Percentiles rank a stretch among this genome's conserved stretches.
Evolutionary conservation across 2,888 invertebrate genomes (phyloP).

Genomic region (Amitus sp.): DNA sequence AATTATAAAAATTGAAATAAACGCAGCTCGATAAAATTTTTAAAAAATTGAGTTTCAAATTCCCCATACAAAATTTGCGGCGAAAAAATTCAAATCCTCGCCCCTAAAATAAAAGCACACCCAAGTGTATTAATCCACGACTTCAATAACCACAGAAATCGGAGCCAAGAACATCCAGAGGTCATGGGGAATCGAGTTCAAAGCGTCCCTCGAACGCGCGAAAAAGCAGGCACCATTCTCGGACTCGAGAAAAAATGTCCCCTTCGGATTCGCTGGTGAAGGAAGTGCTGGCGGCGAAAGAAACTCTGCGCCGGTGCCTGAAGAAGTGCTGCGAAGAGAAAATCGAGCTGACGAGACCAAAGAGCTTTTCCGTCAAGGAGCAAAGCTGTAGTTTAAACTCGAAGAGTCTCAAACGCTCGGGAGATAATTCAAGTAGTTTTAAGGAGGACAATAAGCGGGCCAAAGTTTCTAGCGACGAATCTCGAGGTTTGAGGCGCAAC

Average conservation of each 20-base stretch:
- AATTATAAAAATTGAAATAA: too few species aligned
- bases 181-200: constrained; percentile 12
- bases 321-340: constrained; percentile 38
- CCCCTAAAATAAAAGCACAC: too few species aligned
- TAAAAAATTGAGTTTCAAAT: too few species aligned
- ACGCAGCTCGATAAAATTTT: too few species aligned
- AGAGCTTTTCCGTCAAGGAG: constrained; percentile 53
- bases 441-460: constrained; percentile 12
- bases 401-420: constrained; percentile 7
- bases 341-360: constrained; percentile 41
- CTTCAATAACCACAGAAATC: too few species aligned
- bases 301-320: constrained; percentile 56
- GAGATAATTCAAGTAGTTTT: constrained; percentile 8
- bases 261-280: constrained; percentile 56
- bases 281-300: constrained; percentile 61
- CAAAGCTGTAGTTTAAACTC: constrained; percentile 9
- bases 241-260: constrained; percentile 32
- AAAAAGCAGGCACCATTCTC: constrained; percentile 5
- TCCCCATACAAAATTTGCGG: too few species aligned
- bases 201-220: not conserved
- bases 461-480: constrained; percentile 4
- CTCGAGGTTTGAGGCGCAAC: not conserved
- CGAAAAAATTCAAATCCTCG: too few species aligned
- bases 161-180: not conserved
- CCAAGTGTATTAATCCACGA: too few species aligned